Conservation (phyloP, 1,140 invertebrate species). For the Ostrea denselamellosa region DNA sequence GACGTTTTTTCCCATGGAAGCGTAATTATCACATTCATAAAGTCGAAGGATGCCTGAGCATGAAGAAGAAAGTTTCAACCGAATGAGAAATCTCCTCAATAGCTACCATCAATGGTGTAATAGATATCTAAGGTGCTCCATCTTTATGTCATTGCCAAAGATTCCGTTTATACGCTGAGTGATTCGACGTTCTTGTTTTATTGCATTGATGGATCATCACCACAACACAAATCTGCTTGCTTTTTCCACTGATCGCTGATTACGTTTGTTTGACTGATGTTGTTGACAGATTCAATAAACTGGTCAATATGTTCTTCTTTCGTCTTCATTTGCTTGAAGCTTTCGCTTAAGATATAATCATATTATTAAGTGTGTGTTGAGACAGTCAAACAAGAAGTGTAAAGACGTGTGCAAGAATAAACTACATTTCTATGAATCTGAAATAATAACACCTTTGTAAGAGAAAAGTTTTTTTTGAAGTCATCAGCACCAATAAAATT, state of each 20-base stretch:
- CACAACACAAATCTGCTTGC: neutral
- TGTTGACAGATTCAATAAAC: constrained; percentile 35
- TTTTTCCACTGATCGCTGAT: constrained; percentile 31
- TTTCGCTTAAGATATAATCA: neutral
- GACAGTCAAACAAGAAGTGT: neutral
- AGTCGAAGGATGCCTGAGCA: too few species aligned
- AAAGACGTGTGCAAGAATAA: too few species aligned
- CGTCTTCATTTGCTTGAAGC: neutral
- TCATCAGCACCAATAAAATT: too few species aligned
- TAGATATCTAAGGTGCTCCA: neutral
- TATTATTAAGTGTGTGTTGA: neutral
- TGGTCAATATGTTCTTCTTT: constrained; percentile 21
- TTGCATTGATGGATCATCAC: constrained; percentile 19
- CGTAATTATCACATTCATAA: too few species aligned
- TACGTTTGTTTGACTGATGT: constrained; percentile 38
- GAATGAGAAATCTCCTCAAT: too few species aligned
- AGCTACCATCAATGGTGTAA: neutral
- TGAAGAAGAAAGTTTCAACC: too few species aligned
- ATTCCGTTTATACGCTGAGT: neutral
- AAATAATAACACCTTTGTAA: too few species aligned
- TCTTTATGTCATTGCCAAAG: neutral
- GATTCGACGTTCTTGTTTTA: neutral
- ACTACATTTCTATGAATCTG: too few species aligned
- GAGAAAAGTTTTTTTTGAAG: too few species aligned
- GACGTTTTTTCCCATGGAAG: too few species aligned